Conservation (phyloP, 2,797 vertebrate species). For the Pyrocephalus nanus region DNA sequence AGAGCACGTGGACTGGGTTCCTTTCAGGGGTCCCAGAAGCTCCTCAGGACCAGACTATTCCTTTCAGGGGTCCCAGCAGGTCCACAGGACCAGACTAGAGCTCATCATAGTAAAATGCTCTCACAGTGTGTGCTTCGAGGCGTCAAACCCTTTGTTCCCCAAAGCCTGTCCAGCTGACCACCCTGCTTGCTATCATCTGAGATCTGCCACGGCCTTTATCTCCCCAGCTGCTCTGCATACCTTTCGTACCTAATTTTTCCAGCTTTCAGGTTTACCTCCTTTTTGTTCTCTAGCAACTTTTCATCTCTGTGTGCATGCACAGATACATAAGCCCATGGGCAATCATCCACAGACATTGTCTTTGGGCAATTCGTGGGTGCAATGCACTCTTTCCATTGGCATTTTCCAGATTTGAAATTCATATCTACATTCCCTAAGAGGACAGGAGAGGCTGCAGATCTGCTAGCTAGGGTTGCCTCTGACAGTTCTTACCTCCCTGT, state of each 20-base stretch:
- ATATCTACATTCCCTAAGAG: background rate
- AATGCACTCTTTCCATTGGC: background rate
- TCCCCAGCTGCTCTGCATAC: background rate
- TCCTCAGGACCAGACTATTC: background rate
- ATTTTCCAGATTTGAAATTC: background rate
- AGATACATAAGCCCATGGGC: background rate
- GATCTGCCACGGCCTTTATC: background rate
- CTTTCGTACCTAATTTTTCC: background rate
- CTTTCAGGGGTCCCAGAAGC: background rate
- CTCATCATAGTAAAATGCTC: background rate
- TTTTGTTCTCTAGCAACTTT: background rate
- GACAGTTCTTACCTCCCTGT: background rate
- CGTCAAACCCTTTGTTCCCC: background rate
- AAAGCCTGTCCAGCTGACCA: background rate
- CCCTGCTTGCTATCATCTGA: background rate
- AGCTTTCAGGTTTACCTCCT: background rate
- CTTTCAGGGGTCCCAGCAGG: background rate
- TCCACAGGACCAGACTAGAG: background rate
- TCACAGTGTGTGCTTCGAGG: rapidly evolving
- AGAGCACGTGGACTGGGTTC: background rate
- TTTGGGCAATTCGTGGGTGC: background rate
- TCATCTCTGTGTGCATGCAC: background rate
- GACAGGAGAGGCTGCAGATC: background rate
- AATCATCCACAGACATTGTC: background rate
- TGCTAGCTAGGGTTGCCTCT: background rate